Conservation (phyloP, 2,888 invertebrate species). For the Zaprionus lineosus region DNA sequence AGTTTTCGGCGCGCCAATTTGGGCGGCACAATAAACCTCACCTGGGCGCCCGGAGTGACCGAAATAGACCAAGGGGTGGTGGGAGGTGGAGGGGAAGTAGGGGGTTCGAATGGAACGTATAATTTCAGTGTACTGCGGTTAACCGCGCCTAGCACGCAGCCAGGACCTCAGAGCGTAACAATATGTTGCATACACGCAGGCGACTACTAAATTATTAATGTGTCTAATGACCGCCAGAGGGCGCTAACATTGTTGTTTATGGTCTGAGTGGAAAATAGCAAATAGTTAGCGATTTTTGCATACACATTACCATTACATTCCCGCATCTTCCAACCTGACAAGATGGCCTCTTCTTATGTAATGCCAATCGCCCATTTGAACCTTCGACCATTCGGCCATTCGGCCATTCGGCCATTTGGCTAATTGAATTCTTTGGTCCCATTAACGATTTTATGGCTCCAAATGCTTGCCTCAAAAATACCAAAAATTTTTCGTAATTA, state of each 20-base stretch:
- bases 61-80: constrained; percentile 44
- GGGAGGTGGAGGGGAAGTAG: no score
- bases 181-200: constrained; percentile 23
- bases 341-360: constrained; percentile 8
- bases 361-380: no score
- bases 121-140: constrained; percentile 26
- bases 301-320: not conserved
- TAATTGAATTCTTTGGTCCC: constrained; percentile 64
- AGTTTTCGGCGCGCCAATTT: constrained; percentile 52
- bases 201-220: constrained; percentile 42
- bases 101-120: no score
- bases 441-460: constrained; percentile 20
- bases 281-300: constrained; percentile 41
- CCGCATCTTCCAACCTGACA: no score
- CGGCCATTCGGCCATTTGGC: constrained; percentile 58
- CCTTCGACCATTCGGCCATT: constrained; percentile 56
- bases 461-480: constrained; percentile 13
- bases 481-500: constrained; percentile 11
- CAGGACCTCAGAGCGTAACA: constrained; percentile 3
- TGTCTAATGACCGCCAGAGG: not conserved
- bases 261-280: not conserved
- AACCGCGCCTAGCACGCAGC: constrained; percentile 41
- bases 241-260: constrained; percentile 10
- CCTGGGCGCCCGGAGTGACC: constrained; percentile 16
- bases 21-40: constrained; percentile 33